These are phyloP conservation scores for Helobdella robusta DNA, from an alignment of 2,888 invertebrate species.

Conservation along the genomic window DNA sequence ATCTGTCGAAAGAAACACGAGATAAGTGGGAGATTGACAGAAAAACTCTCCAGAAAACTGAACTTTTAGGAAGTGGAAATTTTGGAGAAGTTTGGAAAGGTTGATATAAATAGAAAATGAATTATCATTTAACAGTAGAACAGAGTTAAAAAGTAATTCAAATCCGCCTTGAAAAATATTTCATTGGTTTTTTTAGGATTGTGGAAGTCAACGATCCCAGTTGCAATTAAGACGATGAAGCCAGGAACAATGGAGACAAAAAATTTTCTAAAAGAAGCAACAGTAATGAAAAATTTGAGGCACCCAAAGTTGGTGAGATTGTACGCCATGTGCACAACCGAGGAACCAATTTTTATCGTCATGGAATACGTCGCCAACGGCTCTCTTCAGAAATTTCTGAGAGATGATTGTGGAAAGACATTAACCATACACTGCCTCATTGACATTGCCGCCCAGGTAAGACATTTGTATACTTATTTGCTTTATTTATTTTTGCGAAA, in stretches of 20 bases:
- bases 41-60: constrained; percentile 71
- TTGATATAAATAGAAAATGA: background rate
- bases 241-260: constrained; percentile 93
- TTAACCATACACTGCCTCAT: constrained; percentile 83
- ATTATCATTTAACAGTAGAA: no score
- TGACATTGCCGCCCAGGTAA: constrained; percentile 83
- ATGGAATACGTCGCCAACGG: constrained; percentile 91
- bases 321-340: constrained; percentile 83
- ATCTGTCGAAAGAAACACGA: constrained; percentile 80
- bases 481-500: no score
- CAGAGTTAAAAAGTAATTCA: no score
- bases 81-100: constrained; percentile 85
- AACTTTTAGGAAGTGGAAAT: constrained; percentile 84
- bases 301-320: constrained; percentile 85
- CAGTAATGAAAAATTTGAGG: constrained; percentile 95
- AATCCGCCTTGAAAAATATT: no score
- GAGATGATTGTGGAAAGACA: constrained; percentile 70
- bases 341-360: constrained; percentile 87
- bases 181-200: no score
- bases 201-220: constrained; percentile 74
- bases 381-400: constrained; percentile 77
- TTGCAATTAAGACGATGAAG: constrained; percentile 90
- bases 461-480: no score
- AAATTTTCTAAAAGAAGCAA: constrained; percentile 92
- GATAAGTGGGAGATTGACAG: constrained; percentile 95